phyloP scores from a whole-genome alignment of 1,140 invertebrate species.

The Brachionus asplanchnoidis region DNA sequence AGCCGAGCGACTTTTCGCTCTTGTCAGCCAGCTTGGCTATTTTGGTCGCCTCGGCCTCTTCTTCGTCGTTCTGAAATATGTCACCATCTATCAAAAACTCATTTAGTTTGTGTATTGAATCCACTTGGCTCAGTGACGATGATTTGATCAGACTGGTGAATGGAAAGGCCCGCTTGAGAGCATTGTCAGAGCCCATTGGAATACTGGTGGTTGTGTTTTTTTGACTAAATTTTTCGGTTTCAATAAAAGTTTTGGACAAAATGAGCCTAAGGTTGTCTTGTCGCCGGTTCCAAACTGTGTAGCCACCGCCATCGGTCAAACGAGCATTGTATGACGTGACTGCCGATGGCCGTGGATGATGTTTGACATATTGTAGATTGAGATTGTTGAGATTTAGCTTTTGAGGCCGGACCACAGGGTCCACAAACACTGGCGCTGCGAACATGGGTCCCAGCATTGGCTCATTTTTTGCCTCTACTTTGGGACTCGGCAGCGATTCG shows the following conservation, averaged over 20 bases:
- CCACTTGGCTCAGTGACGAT: not conserved
- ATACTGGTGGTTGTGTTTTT: not conserved
- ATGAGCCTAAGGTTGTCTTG: slow-evolving; percentile 26
- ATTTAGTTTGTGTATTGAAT: slow-evolving; percentile 25
- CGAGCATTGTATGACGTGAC: slow-evolving; percentile 12
- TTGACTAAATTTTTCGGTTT: not conserved
- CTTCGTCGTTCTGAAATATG: slow-evolving; percentile 25
- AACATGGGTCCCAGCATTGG: not conserved
- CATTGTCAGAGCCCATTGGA: not conserved
- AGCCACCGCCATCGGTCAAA: slow-evolving; percentile 25
- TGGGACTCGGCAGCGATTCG: not conserved
- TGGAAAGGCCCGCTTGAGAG: not conserved
- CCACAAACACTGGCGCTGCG: not conserved
- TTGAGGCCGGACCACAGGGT: not conserved
- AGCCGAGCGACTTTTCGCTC: not conserved
- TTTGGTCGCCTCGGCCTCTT: not conserved
- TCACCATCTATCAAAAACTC: slow-evolving; percentile 13
- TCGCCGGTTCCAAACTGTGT: slow-evolving; percentile 17
- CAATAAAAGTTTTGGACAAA: slow-evolving; percentile 2
- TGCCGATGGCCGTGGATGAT: slow-evolving; percentile 37
- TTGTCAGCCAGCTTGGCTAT: not conserved
- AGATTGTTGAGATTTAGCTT: slow-evolving; percentile 19
- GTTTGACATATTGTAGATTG: slow-evolving; percentile 4
- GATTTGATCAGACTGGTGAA: slow-evolving; percentile 22
- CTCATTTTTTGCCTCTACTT: not conserved